A percentile compares a stretch with the other conserved stretches of the same genome.
phyloP scores from a whole-genome alignment of 92 coral and sea anemone genomes.

The Palythoa heliodiscus region DNA sequence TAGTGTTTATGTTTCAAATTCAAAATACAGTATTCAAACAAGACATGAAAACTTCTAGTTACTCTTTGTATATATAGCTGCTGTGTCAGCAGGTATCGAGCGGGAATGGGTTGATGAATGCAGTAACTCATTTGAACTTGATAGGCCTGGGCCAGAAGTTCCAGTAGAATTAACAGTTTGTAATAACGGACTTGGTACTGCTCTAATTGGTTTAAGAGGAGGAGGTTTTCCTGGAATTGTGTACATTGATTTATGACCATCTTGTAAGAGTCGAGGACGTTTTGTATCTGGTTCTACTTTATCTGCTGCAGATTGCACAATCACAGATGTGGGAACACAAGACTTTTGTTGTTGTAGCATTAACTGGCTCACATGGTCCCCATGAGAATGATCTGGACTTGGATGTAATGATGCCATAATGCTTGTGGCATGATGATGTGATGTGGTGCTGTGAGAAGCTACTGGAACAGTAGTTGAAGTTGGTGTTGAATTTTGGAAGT shows the following conservation, averaged over 20 bases:
- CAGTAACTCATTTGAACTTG: slow-evolving; percentile 12
- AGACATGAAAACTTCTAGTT: slow-evolving; percentile 6
- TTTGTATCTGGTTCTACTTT: slow-evolving; percentile 72
- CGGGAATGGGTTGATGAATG: slow-evolving; percentile 20
- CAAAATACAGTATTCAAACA: slow-evolving; percentile 14
- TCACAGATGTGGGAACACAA: slow-evolving; percentile 96
- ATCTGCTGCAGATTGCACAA: slow-evolving; percentile 82
- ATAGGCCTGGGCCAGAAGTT: slow-evolving; percentile 5
- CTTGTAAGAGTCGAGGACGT: slow-evolving; percentile 73
- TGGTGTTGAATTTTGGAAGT: slow-evolving; percentile 13
- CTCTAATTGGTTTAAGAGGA: slow-evolving; percentile 75
- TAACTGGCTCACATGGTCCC: slow-evolving; percentile 29
- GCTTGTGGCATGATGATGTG: slow-evolving; percentile 33
- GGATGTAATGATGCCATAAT: slow-evolving; percentile 54
- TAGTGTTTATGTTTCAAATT: slow-evolving; percentile 21
- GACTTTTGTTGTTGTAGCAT: slow-evolving; percentile 72
- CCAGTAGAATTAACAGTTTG: slow-evolving; percentile 37
- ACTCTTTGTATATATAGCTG: slow-evolving; percentile 16
- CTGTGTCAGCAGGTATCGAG: slow-evolving; percentile 15
- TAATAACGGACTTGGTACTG: slow-evolving; percentile 42
- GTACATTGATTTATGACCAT: slow-evolving; percentile 65
- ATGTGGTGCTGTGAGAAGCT: slow-evolving; percentile 41
- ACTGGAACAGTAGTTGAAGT: slow-evolving; percentile 22
- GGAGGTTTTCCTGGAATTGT: slow-evolving; percentile 77
- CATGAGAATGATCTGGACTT: slow-evolving; percentile 51